Base-by-base conservation (phyloP, 2,797 vertebrate species). In the Geotrypetes seraphini region DNA sequence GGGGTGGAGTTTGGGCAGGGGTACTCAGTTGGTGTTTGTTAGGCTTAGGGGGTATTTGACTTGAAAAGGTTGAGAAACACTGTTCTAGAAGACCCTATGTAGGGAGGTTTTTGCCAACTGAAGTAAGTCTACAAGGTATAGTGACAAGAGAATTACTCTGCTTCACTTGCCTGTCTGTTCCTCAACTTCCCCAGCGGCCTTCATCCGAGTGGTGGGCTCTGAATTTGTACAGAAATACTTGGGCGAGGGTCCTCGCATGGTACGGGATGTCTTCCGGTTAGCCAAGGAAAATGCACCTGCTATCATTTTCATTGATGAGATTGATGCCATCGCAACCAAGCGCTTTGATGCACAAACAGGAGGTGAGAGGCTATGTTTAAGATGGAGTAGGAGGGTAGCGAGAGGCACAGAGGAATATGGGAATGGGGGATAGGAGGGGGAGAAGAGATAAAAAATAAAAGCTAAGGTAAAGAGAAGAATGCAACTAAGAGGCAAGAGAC, bases 211-310 rank as follows among this genome's bases (percentile, higher is more conserved):
- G 13, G 92, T 96, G 43, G 92, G 92, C 59, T 97, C 92, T 0
- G 92, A 96, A 71, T 96, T 97, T 20, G 92, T 97, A 7, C 92
- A 97, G 86, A 97, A 97, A 68, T 97, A 97, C 66, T 60, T 97
- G 57, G 92, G 92, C 0, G 92, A 97, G 53, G 92, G 92, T 1
- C 92, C 92, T 3, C 84, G 92, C 7, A 97, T 97, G 92, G 92
- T 97, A 21, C 79, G 92, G 1, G 92, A 97, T 1, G 92, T 97
- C 21, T 97, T 97, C 77, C 78, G 93, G 42, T 66, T 97, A 75
- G 93, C 93, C n/a, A 97, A 97, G 65, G 93, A 97, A 70, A 95
- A 96, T 1, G 92, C 93, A 1, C 92, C 93, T 0, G 93, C 93
- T 51, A 97, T 96, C 71, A 97, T 97, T 73, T 97, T 97, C 61